Conservation (phyloP, 2,113 vertebrate genomes). For the Apus apus region DNA sequence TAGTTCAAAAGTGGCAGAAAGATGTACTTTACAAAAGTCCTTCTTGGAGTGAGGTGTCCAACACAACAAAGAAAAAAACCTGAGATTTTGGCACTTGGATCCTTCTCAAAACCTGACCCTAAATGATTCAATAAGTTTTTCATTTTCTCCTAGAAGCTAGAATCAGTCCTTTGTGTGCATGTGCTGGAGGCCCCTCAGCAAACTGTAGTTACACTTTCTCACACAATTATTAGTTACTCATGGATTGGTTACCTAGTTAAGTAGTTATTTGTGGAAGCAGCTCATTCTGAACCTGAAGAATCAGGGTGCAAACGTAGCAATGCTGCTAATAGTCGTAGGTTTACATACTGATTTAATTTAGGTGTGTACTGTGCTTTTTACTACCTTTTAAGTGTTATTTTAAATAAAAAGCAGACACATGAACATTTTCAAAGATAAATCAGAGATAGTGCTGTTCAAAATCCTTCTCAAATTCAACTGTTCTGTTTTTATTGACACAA, state of each 20-base stretch:
- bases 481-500: not conserved
- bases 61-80: not conserved
- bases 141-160: not conserved
- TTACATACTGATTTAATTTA: not conserved
- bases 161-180: not conserved
- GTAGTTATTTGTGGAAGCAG: not conserved
- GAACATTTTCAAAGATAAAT: not conserved
- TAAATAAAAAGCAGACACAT: not conserved
- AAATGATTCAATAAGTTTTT: not conserved
- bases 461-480: not conserved
- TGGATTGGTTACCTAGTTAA: not conserved
- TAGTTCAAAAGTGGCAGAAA: not conserved
- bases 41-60: not conserved
- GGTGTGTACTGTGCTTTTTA: not conserved
- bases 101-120: not conserved
- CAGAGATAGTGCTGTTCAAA: not conserved
- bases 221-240: not conserved
- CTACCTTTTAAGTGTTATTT: not conserved
- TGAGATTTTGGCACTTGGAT: not conserved
- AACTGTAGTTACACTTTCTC: not conserved
- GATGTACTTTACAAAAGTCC: not conserved
- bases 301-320: not conserved
- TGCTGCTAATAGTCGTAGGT: not conserved
- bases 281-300: not conserved
- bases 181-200: not conserved